Conservation (phyloP, 2,888 invertebrate species). For the Bimastos eiseni region DNA sequence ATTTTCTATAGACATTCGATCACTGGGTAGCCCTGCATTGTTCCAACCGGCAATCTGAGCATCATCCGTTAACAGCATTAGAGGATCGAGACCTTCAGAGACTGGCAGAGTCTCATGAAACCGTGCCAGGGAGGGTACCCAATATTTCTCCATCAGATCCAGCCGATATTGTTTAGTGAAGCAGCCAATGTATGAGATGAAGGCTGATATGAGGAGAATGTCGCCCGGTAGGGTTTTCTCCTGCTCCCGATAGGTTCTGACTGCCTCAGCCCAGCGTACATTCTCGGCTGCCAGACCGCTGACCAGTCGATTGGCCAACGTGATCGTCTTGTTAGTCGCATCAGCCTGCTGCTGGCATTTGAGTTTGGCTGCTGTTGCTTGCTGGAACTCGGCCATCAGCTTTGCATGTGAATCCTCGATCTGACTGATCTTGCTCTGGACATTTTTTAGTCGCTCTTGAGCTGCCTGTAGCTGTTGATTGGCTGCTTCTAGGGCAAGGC, state of each 20-base stretch:
- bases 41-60: conserved; percentile 94
- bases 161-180: conserved; percentile 90
- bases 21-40: conserved; percentile 91
- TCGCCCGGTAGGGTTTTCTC: conserved; percentile 91
- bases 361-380: conserved; percentile 80
- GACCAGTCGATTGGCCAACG: conserved; percentile 85
- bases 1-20: conserved; percentile 95
- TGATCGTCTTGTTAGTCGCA: conserved; percentile 87
- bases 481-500: conserved; percentile 86
- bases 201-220: conserved; percentile 87
- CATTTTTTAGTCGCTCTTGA: conserved; percentile 80
- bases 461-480: conserved; percentile 89
- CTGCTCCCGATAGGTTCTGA: conserved; percentile 76
- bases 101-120: conserved; percentile 82
- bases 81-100: conserved; percentile 84
- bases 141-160: conserved; percentile 73
- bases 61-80: conserved; percentile 85
- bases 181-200: conserved; percentile 94
- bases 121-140: conserved; percentile 75
- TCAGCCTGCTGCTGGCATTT: conserved; percentile 93
- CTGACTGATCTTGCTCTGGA: conserved; percentile 85
- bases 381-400: conserved; percentile 87
- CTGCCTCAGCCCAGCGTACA: conserved; percentile 92
- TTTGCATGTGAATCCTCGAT: conserved; percentile 84
- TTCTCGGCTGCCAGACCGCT: conserved; percentile 94